These are phyloP conservation scores for Spisula solida DNA, from an alignment of 2,888 invertebrate species.

Conservation along the genomic window DNA sequence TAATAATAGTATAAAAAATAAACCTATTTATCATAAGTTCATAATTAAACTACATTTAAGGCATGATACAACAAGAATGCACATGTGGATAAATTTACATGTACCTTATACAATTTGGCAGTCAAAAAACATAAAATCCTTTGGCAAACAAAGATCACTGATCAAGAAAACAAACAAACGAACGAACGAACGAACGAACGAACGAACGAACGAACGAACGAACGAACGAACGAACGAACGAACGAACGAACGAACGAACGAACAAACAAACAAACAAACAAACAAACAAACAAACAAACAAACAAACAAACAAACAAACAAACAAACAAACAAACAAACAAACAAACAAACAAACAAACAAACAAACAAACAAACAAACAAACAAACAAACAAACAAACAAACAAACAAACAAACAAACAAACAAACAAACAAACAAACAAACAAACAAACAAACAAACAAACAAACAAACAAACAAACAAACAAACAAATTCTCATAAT, in stretches of 20 bases:
- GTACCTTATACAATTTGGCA: no score
- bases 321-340: conserved; percentile 45
- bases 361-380: conserved; percentile 40
- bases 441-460: conserved; percentile 21
- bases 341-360: conserved; percentile 51
- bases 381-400: conserved; percentile 43
- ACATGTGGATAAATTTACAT: no score
- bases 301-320: conserved; percentile 41
- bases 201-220: conserved; percentile 44
- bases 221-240: conserved; percentile 44
- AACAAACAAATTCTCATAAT: background rate
- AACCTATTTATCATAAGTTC: no score
- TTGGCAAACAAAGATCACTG: no score
- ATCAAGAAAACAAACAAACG: conserved; percentile 12
- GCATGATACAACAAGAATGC: no score
- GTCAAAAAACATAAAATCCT: no score
- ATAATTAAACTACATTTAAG: no score
- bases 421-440: conserved; percentile 36
- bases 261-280: conserved; percentile 43
- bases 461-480: conserved; percentile 21
- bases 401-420: conserved; percentile 47
- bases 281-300: conserved; percentile 47
- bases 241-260: conserved; percentile 35
- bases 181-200: conserved; percentile 39
- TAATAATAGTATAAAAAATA: no score